Evolutionary conservation across 2,888 invertebrate species (phyloP).

Genomic region (Tachina grossa): DNA sequence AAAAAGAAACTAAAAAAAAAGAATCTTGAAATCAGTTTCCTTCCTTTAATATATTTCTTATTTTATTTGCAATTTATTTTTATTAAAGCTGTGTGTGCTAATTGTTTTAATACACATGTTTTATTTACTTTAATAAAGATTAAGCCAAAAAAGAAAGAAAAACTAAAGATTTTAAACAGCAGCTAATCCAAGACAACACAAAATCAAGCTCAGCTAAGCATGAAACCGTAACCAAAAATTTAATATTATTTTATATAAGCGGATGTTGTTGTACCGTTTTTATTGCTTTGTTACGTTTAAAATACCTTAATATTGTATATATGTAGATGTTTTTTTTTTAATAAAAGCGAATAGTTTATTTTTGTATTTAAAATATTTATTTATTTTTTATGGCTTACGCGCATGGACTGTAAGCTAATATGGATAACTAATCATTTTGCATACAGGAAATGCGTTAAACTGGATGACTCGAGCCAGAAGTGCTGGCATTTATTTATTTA

Average conservation of each 20-base stretch:
- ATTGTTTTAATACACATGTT: slow-evolving; percentile 32
- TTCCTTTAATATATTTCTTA: slow-evolving; percentile 49
- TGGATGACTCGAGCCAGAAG: too few relatives aligned
- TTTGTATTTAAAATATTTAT: too few relatives aligned
- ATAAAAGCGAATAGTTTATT: too few relatives aligned
- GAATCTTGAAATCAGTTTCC: slow-evolving; percentile 61
- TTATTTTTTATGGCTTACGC: too few relatives aligned
- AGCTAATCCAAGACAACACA: slow-evolving; percentile 41
- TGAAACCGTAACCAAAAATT: slow-evolving; percentile 51
- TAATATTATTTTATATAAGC: slow-evolving; percentile 35
- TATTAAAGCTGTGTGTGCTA: slow-evolving; percentile 43
- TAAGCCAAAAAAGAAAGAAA: slow-evolving; percentile 20
- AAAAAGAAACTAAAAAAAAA: neutral
- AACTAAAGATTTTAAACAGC: slow-evolving; percentile 18
- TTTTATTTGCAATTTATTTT: slow-evolving; percentile 51
- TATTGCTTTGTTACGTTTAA: slow-evolving; percentile 16
- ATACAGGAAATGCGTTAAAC: too few relatives aligned
- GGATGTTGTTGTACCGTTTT: slow-evolving; percentile 49
- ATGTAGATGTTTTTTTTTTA: too few relatives aligned
- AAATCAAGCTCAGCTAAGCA: slow-evolving; percentile 43
- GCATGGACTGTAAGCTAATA: too few relatives aligned
- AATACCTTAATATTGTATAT: neutral
- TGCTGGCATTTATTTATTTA: too few relatives aligned
- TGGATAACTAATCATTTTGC: too few relatives aligned
- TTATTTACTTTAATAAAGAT: slow-evolving; percentile 32